phyloP scores from a whole-genome alignment of 2,113 vertebrate genomes.

The Equus quagga region DNA sequence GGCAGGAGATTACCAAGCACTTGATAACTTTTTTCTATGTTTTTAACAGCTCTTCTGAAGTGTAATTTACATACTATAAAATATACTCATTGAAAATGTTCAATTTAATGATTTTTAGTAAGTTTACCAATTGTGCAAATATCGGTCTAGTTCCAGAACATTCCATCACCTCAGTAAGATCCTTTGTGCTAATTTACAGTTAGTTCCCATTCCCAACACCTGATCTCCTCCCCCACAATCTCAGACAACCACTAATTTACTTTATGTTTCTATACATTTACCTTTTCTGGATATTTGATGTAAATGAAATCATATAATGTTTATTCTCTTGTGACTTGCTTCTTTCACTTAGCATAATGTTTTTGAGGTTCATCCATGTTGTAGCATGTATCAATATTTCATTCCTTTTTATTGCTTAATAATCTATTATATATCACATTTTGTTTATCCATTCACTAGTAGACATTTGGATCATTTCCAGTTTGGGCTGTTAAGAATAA shows the following conservation, averaged over 20 bases:
- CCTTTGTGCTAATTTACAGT: neutral
- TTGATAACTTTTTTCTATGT: neutral
- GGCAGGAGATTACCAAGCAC: neutral
- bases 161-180: neutral
- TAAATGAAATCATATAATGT: neutral
- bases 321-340: neutral
- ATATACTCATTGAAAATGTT: neutral
- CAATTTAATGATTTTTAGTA: neutral
- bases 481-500: neutral
- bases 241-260: neutral
- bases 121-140: neutral
- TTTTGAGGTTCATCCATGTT: neutral
- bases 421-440: neutral
- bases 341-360: neutral
- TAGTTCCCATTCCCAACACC: neutral
- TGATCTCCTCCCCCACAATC: neutral
- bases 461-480: neutral
- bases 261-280: neutral
- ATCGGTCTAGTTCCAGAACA: neutral
- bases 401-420: neutral
- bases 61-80: neutral
- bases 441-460: neutral
- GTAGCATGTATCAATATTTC: neutral
- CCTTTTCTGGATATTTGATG: neutral
- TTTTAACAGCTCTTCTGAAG: neutral